Evolutionary conservation across 2,797 vertebrate species (phyloP).

Genomic region (Schizopygopsis pylzovi): DNA sequence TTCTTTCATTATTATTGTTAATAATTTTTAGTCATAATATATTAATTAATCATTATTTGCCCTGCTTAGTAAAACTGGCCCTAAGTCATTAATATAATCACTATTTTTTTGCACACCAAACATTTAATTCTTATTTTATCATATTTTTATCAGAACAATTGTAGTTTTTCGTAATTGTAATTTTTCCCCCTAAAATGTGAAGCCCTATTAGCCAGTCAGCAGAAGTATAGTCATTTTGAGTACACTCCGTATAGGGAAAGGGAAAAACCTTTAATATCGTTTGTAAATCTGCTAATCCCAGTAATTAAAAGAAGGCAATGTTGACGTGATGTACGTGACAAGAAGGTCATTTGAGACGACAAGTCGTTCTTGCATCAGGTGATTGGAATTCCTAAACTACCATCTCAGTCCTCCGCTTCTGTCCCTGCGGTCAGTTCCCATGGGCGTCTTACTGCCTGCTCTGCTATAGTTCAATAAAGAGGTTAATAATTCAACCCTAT

Average conservation of each 20-base stretch:
- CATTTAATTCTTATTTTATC: neutral
- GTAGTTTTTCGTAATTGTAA: too few species aligned
- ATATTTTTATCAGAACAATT: too few species aligned
- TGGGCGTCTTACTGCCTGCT: slow-evolving; percentile 17
- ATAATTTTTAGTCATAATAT: neutral
- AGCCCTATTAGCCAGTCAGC: neutral
- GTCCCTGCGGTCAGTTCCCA: neutral
- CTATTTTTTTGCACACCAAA: neutral
- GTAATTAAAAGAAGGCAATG: neutral
- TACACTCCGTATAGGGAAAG: neutral
- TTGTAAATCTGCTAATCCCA: neutral
- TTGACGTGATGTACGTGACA: slow-evolving; percentile 3
- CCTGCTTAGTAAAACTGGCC: too few species aligned
- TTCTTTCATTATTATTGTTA: neutral
- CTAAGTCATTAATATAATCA: neutral
- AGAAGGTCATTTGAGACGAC: slow-evolving; percentile 2
- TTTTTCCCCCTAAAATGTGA: too few species aligned
- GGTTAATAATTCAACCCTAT: slow-evolving; percentile 47
- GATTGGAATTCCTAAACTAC: slow-evolving; percentile 8
- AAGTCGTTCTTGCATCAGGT: neutral
- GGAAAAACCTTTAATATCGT: neutral
- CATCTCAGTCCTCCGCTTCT: neutral
- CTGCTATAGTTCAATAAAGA: slow-evolving; percentile 37
- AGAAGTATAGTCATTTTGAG: neutral
- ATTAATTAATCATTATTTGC: too few species aligned